Percentiles rank a stretch among this genome's conserved stretches.
Conservation (phyloP, 2,888 invertebrate genomes). For the Polydrusus tereticollis region DNA sequence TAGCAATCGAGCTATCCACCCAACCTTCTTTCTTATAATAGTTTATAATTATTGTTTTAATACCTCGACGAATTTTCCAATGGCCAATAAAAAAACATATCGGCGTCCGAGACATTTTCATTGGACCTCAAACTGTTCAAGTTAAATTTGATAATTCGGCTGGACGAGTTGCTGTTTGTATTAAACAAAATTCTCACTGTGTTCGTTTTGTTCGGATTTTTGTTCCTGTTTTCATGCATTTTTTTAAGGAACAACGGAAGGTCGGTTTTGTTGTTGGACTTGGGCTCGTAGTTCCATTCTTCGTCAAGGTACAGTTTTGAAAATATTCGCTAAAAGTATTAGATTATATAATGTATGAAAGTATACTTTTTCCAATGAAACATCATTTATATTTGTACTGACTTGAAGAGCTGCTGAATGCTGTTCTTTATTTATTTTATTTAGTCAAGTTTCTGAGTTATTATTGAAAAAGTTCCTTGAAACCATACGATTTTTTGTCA, state of each 20-base stretch:
- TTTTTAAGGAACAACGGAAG: conserved; percentile 55
- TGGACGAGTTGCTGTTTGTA: conserved; percentile 52
- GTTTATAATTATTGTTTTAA: too few species aligned
- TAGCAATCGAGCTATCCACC: too few species aligned
- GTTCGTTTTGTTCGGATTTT: conserved; percentile 48
- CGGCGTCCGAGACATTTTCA: conserved; percentile 70
- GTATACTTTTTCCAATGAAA: too few species aligned
- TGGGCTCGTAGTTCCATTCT: conserved; percentile 59
- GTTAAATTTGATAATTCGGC: conserved; percentile 64
- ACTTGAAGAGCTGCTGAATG: too few species aligned
- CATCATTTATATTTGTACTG: too few species aligned
- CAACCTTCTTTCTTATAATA: too few species aligned
- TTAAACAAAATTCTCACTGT: conserved; percentile 58
- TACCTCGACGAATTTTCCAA: conserved; percentile 54
- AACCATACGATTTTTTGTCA: too few species aligned
- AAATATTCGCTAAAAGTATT: conserved; percentile 1
- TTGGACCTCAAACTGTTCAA: conserved; percentile 66
- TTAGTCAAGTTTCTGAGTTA: too few species aligned
- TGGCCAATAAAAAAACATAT: conserved; percentile 71
- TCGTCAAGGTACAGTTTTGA: conserved; percentile 51
- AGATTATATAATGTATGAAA: not conserved
- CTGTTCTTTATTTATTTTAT: too few species aligned
- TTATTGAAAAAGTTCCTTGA: too few species aligned
- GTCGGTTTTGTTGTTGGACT: conserved; percentile 49
- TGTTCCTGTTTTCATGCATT: conserved; percentile 52